phyloP scores from a whole-genome alignment of 1,140 invertebrate genomes.

The Drosophila mojavensis region DNA sequence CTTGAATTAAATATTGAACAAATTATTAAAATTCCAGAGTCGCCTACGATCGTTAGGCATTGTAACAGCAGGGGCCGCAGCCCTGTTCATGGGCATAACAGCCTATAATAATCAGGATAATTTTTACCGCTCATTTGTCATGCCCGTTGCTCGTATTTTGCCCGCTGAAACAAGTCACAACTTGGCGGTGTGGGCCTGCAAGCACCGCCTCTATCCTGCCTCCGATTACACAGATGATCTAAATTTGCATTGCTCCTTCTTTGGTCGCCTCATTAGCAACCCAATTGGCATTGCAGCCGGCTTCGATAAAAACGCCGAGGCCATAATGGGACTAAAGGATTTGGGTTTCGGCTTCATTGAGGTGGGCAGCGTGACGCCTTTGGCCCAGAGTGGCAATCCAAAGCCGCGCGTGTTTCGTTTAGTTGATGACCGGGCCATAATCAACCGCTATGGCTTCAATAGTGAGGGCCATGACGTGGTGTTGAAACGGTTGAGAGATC shows the following conservation, averaged over 20 bases:
- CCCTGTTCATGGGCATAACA: constrained; percentile 45
- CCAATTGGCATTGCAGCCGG: constrained; percentile 98
- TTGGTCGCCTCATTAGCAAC: constrained; percentile 91
- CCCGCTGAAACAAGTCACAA: constrained; percentile 92
- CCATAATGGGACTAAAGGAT: constrained; percentile 91
- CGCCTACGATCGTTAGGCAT: constrained; percentile 61
- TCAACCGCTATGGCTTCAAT: constrained; percentile 97
- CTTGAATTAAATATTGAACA: neutral
- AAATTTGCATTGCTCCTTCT: constrained; percentile 89
- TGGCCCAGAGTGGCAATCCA: constrained; percentile 95
- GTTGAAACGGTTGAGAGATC: constrained; percentile 86
- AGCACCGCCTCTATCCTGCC: constrained; percentile 89
- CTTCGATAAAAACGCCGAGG: constrained; percentile 98
- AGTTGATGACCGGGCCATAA: constrained; percentile 93
- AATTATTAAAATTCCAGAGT: constrained; percentile 21
- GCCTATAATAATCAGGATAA: constrained; percentile 50
- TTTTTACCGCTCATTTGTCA: constrained; percentile 50
- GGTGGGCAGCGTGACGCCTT: constrained; percentile 97
- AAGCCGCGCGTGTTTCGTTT: constrained; percentile 97
- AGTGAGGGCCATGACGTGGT: constrained; percentile 95
- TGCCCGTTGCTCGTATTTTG: constrained; percentile 67
- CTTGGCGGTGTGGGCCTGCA: constrained; percentile 89
- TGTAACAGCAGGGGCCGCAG: constrained; percentile 58
- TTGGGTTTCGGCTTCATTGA: constrained; percentile 98
- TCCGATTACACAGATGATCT: constrained; percentile 86